These are phyloP conservation scores for Paramisgurnus dabryanus DNA, from an alignment of 2,113 vertebrate genomes.

Conservation along the genomic window DNA sequence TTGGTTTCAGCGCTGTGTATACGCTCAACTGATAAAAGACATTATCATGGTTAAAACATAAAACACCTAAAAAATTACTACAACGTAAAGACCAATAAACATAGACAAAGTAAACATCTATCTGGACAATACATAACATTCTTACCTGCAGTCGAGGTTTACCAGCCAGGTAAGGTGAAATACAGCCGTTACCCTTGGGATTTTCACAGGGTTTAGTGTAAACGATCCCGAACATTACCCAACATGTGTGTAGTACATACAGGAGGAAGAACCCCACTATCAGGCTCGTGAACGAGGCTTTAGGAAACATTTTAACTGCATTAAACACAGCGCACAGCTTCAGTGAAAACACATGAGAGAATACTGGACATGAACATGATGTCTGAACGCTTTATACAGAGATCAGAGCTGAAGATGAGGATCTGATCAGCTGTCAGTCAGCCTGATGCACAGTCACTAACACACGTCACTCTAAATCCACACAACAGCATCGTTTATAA, in stretches of 20 bases:
- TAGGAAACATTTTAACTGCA: slow-evolving; percentile 73
- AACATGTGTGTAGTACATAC: slow-evolving; percentile 94
- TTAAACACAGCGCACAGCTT: background rate
- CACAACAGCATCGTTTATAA: background rate
- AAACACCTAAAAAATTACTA: no score
- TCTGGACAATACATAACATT: background rate
- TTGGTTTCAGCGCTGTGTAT: slow-evolving; percentile 81
- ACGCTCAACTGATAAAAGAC: slow-evolving; percentile 84
- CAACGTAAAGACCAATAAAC: no score
- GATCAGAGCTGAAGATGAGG: background rate
- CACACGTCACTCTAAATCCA: slow-evolving; percentile 12
- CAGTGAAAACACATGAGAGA: background rate
- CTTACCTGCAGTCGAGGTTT: slow-evolving; percentile 88
- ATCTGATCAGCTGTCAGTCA: slow-evolving; percentile 27
- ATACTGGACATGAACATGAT: background rate
- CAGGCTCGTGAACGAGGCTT: slow-evolving; percentile 88
- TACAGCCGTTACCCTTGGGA: slow-evolving; percentile 73
- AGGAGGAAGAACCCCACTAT: slow-evolving; percentile 90
- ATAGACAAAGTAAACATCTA: background rate
- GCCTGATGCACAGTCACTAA: background rate
- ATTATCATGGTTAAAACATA: background rate
- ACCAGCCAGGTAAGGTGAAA: slow-evolving; percentile 83
- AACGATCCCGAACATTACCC: slow-evolving; percentile 97
- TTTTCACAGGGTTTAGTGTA: slow-evolving; percentile 88
- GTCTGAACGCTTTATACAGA: background rate